Base-by-base conservation (phyloP, 2,888 invertebrate genomes). In the Liodrosophila aerea region DNA sequence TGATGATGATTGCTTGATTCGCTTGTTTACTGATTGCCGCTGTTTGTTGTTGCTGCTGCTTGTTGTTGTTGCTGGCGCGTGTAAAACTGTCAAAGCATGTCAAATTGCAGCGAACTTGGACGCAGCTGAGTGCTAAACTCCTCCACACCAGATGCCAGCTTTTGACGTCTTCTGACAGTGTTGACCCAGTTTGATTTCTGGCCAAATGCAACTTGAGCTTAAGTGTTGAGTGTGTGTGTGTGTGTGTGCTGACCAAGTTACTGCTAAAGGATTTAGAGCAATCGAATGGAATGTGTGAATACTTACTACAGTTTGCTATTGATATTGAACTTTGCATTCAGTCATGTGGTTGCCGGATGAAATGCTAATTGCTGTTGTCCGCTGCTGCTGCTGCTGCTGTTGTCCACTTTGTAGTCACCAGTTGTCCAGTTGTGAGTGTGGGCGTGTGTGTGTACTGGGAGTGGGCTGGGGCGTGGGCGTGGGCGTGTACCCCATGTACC, bases 171-270 rank as follows among this genome's bases (percentile, higher is more conserved):
- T 65, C 63, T 84, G 78, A 80, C 82, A 64, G 59, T 44, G 31
- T 13, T 84, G 82, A 82, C 81, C 81, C 73, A 82, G 64, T 81
- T 82, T 37, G 31, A n/a, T 40, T 34, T 29, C 5, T 12, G 12
- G 11, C 76, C 73, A 72, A 59, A n/a, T 7, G 22, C 22, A 27
- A n/a, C 40, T 7, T 57, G 59, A 53, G 34, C 54, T 60, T 54
- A 50, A 61, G 37, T 45, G 66, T 69, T 70, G 65, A 74, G 77
- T 67, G 65, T 64, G 22, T 22, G 22, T 22, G 22, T 22, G 22
- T 70, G 65, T 74, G 77, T 67, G 65, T 64, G 65, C 65, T 85
- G 80, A 59, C 77, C 84, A 86, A 85, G 84, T 73, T 85, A 78
- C 58, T 46, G 13, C 8, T 54, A 49, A 62, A 76, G 73, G 81